A percentile compares a stretch with the other conserved stretches of the same genome.
These are phyloP conservation scores for Lithobates pipiens DNA, from an alignment of 2,797 vertebrate genomes.

Conservation along the genomic window DNA sequence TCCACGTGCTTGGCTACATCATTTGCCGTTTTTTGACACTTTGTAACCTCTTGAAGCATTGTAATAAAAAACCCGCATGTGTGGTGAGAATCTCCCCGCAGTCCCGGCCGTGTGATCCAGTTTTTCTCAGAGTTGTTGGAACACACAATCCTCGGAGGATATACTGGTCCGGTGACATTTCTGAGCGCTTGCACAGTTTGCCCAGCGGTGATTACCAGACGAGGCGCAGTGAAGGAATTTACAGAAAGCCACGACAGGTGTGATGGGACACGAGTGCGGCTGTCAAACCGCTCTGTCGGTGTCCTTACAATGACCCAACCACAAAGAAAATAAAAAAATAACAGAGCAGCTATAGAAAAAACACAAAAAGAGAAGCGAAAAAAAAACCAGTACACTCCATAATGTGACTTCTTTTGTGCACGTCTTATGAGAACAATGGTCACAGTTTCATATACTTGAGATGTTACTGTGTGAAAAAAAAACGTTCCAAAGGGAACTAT, in stretches of 20 bases:
- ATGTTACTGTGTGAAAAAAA: too few species aligned
- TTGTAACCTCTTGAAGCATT: neutral
- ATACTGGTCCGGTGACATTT: slow-evolving; percentile 43
- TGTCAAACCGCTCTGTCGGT: neutral
- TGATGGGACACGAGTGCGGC: neutral
- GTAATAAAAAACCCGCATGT: neutral
- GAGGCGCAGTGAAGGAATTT: neutral
- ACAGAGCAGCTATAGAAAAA: neutral
- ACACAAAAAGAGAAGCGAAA: neutral
- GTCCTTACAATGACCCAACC: neutral
- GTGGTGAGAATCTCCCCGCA: neutral
- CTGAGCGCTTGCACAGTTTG: neutral
- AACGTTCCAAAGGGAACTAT: too few species aligned
- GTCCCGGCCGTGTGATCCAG: neutral
- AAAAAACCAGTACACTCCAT: too few species aligned
- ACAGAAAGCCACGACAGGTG: slow-evolving; percentile 1
- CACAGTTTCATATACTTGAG: too few species aligned
- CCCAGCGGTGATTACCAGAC: neutral
- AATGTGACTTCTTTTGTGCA: too few species aligned
- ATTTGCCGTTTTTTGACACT: neutral
- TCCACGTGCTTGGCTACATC: too few species aligned
- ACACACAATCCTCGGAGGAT: neutral
- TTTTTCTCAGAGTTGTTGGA: slow-evolving; percentile 4
- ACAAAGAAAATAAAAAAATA: neutral
- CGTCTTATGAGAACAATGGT: too few species aligned